Conservation (phyloP, 2,888 invertebrate species). For the Dyspetes luteomarginatus region DNA sequence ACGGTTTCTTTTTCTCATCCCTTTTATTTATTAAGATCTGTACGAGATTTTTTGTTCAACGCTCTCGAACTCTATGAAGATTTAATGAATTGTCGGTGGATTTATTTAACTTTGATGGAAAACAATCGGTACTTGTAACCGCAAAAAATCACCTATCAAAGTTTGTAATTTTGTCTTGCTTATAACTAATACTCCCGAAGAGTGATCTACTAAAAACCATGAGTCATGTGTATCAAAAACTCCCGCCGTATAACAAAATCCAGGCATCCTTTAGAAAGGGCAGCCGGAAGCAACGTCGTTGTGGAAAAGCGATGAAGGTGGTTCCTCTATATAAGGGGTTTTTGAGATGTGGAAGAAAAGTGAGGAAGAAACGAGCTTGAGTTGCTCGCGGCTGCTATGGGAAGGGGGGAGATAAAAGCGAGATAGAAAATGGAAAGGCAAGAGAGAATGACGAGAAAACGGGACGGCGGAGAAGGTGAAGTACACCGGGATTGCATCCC, state of each 20-base stretch:
- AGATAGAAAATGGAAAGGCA: conserved; percentile 42
- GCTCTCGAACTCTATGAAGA: too few species aligned
- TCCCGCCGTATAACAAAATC: not conserved
- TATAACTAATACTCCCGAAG: not conserved
- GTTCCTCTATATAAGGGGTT: conserved; percentile 24
- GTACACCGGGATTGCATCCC: conserved; percentile 79
- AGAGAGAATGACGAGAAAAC: conserved; percentile 61
- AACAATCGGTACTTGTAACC: not conserved
- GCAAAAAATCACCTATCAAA: not conserved
- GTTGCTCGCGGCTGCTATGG: conserved; percentile 13
- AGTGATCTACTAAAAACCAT: not conserved
- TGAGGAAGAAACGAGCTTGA: conserved; percentile 58
- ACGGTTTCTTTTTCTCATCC: not conserved
- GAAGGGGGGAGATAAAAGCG: conserved; percentile 27
- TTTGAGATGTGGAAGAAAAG: conserved; percentile 49
- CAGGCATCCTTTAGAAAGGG: not conserved
- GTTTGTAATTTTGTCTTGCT: not conserved
- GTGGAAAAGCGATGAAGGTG: conserved; percentile 27
- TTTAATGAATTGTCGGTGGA: too few species aligned
- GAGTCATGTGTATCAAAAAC: not conserved
- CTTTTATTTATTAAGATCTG: too few species aligned
- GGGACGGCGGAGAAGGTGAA: conserved; percentile 76
- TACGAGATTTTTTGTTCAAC: too few species aligned
- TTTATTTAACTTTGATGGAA: not conserved
- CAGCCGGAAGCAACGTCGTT: not conserved